phyloP scores from a whole-genome alignment of 1,140 invertebrate genomes.

The Hetaerina americana region DNA sequence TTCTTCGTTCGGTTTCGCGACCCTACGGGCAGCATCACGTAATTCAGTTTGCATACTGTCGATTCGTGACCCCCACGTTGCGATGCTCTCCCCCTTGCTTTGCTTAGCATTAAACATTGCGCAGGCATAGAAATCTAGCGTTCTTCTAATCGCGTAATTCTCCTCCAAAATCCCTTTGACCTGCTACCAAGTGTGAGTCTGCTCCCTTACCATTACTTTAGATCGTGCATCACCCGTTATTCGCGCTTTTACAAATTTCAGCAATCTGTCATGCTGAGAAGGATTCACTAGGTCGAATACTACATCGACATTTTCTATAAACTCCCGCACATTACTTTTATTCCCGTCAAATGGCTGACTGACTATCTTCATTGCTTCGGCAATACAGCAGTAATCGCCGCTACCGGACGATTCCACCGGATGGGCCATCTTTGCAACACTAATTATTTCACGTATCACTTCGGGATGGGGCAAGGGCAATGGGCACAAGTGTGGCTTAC shows the following conservation, averaged over 20 bases:
- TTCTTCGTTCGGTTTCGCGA: neutral
- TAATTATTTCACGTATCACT: too few species aligned
- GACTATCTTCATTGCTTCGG: neutral
- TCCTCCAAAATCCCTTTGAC: neutral
- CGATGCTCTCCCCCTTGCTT: neutral
- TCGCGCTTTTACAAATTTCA: neutral
- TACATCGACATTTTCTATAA: neutral
- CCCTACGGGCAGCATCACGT: neutral
- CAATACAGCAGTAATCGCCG: neutral
- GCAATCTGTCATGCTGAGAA: neutral
- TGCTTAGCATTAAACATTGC: neutral
- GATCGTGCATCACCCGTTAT: neutral
- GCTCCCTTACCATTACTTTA: neutral
- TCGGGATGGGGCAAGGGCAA: too few species aligned
- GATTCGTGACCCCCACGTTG: neutral
- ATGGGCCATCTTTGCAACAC: too few species aligned
- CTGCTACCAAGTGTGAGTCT: too few species aligned
- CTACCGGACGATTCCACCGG: too few species aligned
- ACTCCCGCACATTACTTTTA: neutral
- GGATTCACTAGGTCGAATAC: neutral
- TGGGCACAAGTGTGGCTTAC: too few species aligned
- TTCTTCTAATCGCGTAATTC: neutral
- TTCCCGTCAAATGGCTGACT: neutral
- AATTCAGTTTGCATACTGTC: neutral
- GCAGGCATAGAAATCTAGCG: constrained; percentile 1